Evolutionary conservation across 92 coral and sea anemone genomes (phyloP).

Genomic region (Phymanthus crucifer): DNA sequence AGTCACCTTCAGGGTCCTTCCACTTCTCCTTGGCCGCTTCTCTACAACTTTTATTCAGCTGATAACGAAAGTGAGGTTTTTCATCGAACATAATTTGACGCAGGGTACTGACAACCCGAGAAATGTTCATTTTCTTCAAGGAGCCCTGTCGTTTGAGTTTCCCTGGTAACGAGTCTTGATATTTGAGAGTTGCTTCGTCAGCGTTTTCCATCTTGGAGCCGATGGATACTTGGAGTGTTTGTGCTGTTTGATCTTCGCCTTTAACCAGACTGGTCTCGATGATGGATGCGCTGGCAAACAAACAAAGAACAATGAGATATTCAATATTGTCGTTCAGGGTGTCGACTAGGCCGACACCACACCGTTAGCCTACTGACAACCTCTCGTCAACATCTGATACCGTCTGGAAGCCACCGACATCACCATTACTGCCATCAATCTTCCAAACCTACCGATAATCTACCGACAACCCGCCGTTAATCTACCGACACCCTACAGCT

Average conservation of each 20-base stretch:
- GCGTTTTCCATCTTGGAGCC: conserved; percentile 88
- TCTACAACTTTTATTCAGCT: conserved; percentile 72
- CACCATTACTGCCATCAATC: too few species aligned
- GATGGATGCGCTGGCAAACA: conserved; percentile 56
- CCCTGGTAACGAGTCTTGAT: conserved; percentile 73
- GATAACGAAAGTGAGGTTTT: conserved; percentile 93
- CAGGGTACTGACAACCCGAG: conserved; percentile 66
- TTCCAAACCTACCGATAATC: too few species aligned
- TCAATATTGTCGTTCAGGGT: too few species aligned
- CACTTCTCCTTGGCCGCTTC: conserved; percentile 88
- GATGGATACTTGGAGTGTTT: conserved; percentile 78
- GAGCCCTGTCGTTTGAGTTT: conserved; percentile 86
- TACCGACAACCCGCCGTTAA: too few species aligned
- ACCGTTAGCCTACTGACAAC: too few species aligned
- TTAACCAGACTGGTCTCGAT: conserved; percentile 86
- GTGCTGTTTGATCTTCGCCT: conserved; percentile 97
- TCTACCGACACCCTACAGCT: too few species aligned
- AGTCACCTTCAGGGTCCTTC: conserved; percentile 78
- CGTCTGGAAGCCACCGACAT: too few species aligned
- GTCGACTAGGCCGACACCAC: too few species aligned
- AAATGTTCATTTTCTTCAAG: conserved; percentile 81
- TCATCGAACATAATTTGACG: conserved; percentile 67
- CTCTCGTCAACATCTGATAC: too few species aligned
- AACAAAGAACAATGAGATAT: not conserved
- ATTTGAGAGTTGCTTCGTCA: conserved; percentile 80